A percentile compares a stretch with the other conserved stretches of the same genome.
Conservation (phyloP, 2,888 invertebrate species). For the Drosophila colorata region DNA sequence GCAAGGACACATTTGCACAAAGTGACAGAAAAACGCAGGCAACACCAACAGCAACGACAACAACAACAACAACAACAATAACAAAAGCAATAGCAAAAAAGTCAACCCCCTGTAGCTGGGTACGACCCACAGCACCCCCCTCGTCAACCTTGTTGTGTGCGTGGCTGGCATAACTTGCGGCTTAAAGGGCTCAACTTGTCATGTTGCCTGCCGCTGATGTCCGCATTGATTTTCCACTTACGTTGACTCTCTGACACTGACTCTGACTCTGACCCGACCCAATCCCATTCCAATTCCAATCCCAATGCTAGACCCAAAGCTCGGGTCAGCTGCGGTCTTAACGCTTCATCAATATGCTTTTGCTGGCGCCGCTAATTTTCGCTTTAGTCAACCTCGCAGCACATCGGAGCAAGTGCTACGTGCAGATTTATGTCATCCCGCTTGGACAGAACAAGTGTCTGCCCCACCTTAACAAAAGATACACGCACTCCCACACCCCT, state of each 20-base stretch:
- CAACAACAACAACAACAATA: constrained; percentile 26
- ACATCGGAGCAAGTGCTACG: constrained; percentile 49
- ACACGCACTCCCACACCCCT: constrained; percentile 20
- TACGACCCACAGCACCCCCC: constrained; percentile 17
- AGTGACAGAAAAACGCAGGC: constrained; percentile 79
- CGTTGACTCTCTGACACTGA: constrained; percentile 31
- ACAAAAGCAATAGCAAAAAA: constrained; percentile 41
- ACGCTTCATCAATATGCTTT: constrained; percentile 79
- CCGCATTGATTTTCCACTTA: constrained; percentile 76
- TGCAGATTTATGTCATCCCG: constrained; percentile 68
- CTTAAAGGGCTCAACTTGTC: constrained; percentile 83
- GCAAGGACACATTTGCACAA: constrained; percentile 80
- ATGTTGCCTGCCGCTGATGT: constrained; percentile 76
- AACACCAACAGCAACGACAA: constrained; percentile 35
- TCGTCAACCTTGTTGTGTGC: constrained; percentile 47
- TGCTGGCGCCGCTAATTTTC: constrained; percentile 72
- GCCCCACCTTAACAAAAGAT: constrained; percentile 1
- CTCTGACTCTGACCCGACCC: constrained; percentile 26
- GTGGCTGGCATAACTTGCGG: constrained; percentile 81
- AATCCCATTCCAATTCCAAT: constrained; percentile 35
- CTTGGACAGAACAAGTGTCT: constrained; percentile 51
- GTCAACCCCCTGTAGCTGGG: constrained; percentile 58
- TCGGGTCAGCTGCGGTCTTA: constrained; percentile 62
- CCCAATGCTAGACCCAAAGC: constrained; percentile 9
- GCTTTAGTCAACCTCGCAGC: constrained; percentile 61